Evolutionary conservation across 1,140 invertebrate species (phyloP), one percentile per base, ranked within the genome.

Genomic region (Bradysia coprophila): DNA sequence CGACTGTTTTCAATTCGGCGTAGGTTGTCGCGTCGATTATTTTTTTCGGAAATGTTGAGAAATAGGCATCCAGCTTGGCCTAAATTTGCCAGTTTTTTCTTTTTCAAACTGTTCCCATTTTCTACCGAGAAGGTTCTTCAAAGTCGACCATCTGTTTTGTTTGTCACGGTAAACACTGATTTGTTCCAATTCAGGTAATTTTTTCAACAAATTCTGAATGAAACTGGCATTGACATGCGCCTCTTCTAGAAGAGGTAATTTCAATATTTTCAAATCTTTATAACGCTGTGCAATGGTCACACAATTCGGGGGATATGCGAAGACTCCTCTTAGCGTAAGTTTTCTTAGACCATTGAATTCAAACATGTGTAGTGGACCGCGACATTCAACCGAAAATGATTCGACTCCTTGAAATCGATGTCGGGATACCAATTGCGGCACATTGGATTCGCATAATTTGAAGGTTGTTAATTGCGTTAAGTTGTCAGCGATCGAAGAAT

Each of bases 251-350:
- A 15, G n/a, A 3, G n/a, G 11, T 34, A 34, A 34, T 34, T 34
- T 34, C 13, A 34, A 34, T 34, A 34, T 34, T 34, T 34, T 34
- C 32, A 34, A 34, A 4, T 34, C 13, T 34, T 34, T 34, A 34
- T 34, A 3, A 5, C 32, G 32, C 32, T 15, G 18, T 34, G 18
- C 18, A 16, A 34, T 15, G 32, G n/a, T 34, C 4, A 34, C 4
- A 5, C 4, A 34, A 34, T 34, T 3, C 32, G n/a, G 8, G n/a
- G n/a, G 5, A 5, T 15, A 5, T 13, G 13, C n/a, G n/a, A 9
- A 31, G n/a, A 34, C 32, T 3, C 11, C 18, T 34, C 11, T 13
- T 4, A 34, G 18, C 18, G 32, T 4, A 5, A 34, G 3, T 34
- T 34, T 34, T 13, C 4, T 31, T 13, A 34, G 32, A 34, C 18